Conservation (phyloP, 92 coral and sea anemone species). For the Epizoanthus ramosus region DNA sequence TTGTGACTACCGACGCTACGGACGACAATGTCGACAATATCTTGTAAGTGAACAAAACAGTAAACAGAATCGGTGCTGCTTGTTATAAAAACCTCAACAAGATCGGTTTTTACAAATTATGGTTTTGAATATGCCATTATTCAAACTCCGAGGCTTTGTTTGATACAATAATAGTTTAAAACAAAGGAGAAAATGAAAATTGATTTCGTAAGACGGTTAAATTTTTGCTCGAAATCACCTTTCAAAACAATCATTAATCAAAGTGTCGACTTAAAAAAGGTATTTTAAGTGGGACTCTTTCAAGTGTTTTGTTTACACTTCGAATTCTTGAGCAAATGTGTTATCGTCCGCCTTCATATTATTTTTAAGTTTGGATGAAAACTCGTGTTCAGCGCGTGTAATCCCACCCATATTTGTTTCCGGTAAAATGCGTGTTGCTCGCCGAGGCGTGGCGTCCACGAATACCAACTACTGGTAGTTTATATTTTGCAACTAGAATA, state of each 20-base stretch:
- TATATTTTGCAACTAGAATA: too few relatives aligned
- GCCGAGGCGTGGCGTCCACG: too few relatives aligned
- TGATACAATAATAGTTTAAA: too few relatives aligned
- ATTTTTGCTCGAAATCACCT: not conserved
- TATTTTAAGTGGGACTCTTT: not conserved
- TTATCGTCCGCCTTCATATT: too few relatives aligned
- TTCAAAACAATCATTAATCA: not conserved
- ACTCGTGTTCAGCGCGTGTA: too few relatives aligned
- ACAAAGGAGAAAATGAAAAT: not conserved
- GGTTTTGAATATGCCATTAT: not conserved
- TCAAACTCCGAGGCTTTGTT: not conserved
- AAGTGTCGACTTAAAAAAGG: not conserved
- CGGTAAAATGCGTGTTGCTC: too few relatives aligned
- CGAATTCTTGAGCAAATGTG: not conserved
- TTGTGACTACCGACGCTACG: too few relatives aligned
- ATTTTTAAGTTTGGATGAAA: too few relatives aligned
- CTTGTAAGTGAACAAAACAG: not conserved
- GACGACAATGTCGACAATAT: too few relatives aligned
- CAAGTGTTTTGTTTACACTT: conserved; percentile 2
- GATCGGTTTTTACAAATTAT: not conserved
- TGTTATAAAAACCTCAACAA: not conserved
- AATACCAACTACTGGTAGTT: too few relatives aligned
- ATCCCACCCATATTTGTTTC: not conserved
- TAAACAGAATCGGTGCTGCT: not conserved
- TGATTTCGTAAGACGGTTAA: not conserved